A percentile compares a stretch with the other conserved stretches of the same genome.
These are phyloP conservation scores for Spheniscus humboldti DNA, from an alignment of 2,797 vertebrate genomes.

Conservation along the genomic window DNA sequence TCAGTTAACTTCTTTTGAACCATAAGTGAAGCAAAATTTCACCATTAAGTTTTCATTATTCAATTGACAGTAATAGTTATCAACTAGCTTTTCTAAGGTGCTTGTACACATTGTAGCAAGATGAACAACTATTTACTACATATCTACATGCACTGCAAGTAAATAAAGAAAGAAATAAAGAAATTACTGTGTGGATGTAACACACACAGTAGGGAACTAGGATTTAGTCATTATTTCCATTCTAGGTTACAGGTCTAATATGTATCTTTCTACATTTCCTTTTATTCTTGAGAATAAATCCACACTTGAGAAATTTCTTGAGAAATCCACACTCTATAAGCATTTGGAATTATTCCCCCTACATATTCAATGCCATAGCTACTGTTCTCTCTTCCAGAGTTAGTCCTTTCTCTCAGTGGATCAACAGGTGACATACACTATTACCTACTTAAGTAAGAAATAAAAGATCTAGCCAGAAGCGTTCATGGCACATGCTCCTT, in stretches of 20 bases:
- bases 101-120: background rate
- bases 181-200: background rate
- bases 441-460: background rate
- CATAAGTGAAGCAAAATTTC: background rate
- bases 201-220: background rate
- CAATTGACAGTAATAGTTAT: background rate
- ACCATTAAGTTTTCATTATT: background rate
- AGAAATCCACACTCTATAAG: background rate
- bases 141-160: background rate
- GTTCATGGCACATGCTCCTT: background rate
- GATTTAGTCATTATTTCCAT: background rate
- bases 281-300: background rate
- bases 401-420: background rate
- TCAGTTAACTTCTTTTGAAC: background rate
- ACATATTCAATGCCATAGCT: background rate
- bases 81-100: background rate
- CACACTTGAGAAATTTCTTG: no score
- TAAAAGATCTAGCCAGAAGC: background rate
- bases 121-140: background rate
- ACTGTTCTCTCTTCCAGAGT: background rate
- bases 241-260: background rate
- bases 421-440: background rate
- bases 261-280: background rate
- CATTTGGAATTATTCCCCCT: background rate
- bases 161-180: background rate